Percentiles rank a stretch among this genome's conserved stretches.
phyloP scores from a whole-genome alignment of 2,888 invertebrate genomes.

The Nomada ferruginata region DNA sequence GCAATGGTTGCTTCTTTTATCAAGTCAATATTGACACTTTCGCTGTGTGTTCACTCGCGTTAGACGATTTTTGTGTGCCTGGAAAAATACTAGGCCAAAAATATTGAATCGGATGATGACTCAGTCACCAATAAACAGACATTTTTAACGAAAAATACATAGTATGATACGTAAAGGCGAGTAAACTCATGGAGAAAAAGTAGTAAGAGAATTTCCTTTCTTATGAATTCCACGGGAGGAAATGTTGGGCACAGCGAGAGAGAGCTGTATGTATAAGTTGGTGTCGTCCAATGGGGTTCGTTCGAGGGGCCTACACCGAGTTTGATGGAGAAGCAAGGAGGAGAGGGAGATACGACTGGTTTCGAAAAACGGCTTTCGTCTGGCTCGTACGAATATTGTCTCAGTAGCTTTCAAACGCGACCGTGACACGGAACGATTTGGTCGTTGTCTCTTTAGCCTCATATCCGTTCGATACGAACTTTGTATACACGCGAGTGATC shows the following conservation, averaged over 20 bases:
- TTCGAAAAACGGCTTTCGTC: slow-evolving; percentile 70
- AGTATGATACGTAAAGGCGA: no score
- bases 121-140: not conserved
- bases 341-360: slow-evolving; percentile 51
- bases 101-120: not conserved
- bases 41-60: no score
- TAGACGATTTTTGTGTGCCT: no score
- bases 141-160: not conserved
- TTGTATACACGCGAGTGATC: not conserved
- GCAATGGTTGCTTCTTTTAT: not conserved
- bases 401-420: slow-evolving; percentile 61
- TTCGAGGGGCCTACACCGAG: slow-evolving; percentile 19
- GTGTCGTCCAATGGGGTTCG: slow-evolving; percentile 53
- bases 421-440: slow-evolving; percentile 51
- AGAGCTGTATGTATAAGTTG: not conserved
- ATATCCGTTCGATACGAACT: not conserved
- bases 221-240: slow-evolving; percentile 8
- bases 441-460: slow-evolving; percentile 22
- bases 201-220: not conserved
- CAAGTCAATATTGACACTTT: no score
- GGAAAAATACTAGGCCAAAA: no score
- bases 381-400: slow-evolving; percentile 48
- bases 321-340: slow-evolving; percentile 38
- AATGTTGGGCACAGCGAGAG: slow-evolving; percentile 28
- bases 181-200: not conserved